phyloP scores from a whole-genome alignment of 2,797 vertebrate species.

The Cryptoprocta ferox region DNA sequence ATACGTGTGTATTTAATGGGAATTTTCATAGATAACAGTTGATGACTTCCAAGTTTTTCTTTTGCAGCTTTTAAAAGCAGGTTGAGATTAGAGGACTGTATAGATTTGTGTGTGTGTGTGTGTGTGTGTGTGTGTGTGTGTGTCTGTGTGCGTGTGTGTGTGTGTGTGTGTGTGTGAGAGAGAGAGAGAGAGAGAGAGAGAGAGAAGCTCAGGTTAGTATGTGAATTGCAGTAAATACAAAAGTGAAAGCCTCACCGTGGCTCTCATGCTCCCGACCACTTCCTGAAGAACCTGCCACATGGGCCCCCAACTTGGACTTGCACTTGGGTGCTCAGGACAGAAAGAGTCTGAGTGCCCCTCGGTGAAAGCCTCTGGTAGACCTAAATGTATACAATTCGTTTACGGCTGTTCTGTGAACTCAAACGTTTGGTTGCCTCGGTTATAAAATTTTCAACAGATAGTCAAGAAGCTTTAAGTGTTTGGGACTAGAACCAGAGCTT shows the following conservation, averaged over 20 bases:
- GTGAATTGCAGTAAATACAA: conserved; percentile 52
- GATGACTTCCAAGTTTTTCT: conserved; percentile 41
- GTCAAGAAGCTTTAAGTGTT: conserved; percentile 10
- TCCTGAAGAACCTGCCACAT: conserved; percentile 64
- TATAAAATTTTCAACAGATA: conserved; percentile 1
- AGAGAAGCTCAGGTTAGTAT: conserved; percentile 31
- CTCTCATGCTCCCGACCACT: conserved; percentile 53
- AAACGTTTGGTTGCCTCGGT: neutral
- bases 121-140: neutral
- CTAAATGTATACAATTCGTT: neutral
- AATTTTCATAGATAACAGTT: conserved; percentile 23
- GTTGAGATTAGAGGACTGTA: conserved; percentile 9
- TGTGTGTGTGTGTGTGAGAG: neutral
- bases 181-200: too few species aligned
- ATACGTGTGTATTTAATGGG: conserved; percentile 25
- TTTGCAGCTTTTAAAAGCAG: neutral
- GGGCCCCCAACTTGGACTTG: conserved; percentile 18
- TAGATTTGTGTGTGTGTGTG: neutral
- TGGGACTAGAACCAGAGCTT: neutral
- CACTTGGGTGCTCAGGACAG: neutral
- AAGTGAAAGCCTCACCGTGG: conserved; percentile 71
- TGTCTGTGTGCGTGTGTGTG: neutral
- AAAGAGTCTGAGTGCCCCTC: neutral
- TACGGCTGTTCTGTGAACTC: neutral
- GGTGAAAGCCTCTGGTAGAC: neutral